Conservation (phyloP, 2,888 invertebrate species). For the Agrochola macilenta region DNA sequence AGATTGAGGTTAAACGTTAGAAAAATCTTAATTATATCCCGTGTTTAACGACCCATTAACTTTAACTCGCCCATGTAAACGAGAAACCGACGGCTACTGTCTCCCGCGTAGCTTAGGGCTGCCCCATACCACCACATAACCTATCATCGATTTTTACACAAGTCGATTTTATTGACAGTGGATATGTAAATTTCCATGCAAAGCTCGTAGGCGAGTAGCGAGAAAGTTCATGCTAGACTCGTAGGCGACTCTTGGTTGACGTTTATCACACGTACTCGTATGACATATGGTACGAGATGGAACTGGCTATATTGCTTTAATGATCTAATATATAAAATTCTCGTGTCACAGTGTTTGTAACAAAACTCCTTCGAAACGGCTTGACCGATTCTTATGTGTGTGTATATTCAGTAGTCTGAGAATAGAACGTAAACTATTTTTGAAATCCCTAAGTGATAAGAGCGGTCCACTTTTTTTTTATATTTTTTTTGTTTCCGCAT, state of each 20-base stretch:
- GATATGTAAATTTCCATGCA: neutral
- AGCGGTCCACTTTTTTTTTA: too few relatives aligned
- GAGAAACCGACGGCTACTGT: conserved; percentile 23
- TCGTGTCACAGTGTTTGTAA: too few relatives aligned
- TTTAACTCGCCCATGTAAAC: conserved; percentile 23
- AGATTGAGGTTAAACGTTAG: conserved; percentile 23
- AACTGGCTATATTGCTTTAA: neutral
- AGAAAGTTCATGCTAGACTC: neutral
- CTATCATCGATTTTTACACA: neutral
- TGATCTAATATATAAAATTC: too few relatives aligned
- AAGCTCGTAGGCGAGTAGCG: neutral
- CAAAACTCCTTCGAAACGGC: too few relatives aligned
- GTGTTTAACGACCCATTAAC: conserved; percentile 41
- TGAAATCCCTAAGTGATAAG: too few relatives aligned
- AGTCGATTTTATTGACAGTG: neutral
- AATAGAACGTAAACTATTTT: too few relatives aligned
- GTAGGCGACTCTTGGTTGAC: neutral
- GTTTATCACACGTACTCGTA: neutral
- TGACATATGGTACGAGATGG: neutral
- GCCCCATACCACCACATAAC: neutral
- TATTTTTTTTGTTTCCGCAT: too few relatives aligned
- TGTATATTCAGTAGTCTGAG: too few relatives aligned
- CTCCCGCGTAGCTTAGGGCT: conserved; percentile 3
- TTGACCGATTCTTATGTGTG: too few relatives aligned
- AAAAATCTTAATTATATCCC: conserved; percentile 45